Conservation (phyloP, 2,797 vertebrate species). For the Heterohyrax brucei region DNA sequence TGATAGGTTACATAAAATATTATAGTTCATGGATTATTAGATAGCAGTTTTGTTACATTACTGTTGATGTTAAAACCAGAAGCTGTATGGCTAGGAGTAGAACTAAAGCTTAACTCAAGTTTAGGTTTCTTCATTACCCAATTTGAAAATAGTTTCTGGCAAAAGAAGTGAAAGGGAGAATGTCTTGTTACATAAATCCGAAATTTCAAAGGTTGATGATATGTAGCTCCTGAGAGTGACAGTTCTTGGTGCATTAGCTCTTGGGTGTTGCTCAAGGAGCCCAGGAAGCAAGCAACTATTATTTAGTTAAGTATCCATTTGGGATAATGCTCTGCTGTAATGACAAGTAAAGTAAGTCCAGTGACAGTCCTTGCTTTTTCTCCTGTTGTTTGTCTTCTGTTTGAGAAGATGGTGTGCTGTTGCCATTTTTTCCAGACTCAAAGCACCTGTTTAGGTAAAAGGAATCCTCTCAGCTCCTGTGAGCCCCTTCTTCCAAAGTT, state of each 20-base stretch:
- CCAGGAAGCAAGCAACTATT: not conserved
- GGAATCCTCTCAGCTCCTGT: not conserved
- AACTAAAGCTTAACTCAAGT: constrained; percentile 4
- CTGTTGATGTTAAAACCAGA: constrained; percentile 23
- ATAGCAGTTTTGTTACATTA: constrained; percentile 5
- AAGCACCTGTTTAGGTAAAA: not conserved
- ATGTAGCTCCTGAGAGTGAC: not conserved
- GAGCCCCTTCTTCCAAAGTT: not conserved
- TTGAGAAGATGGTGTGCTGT: not conserved
- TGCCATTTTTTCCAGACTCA: not conserved
- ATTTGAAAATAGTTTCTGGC: constrained; percentile 19
- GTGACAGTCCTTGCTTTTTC: not conserved
- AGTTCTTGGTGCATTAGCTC: not conserved
- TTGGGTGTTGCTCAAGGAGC: not conserved
- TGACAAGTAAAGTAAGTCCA: not conserved
- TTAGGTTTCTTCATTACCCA: not conserved
- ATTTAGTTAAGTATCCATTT: not conserved
- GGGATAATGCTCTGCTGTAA: not conserved
- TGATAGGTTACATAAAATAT: not conserved
- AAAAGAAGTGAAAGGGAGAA: constrained; percentile 12
- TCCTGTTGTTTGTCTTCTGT: not conserved
- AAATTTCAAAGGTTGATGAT: not conserved
- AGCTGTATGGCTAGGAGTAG: not conserved
- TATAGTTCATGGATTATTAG: not conserved
- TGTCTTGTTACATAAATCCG: not conserved